Evolutionary conservation across 2,888 invertebrate species (phyloP), one percentile per base, ranked within the genome.

Genomic region (Actias luna): DNA sequence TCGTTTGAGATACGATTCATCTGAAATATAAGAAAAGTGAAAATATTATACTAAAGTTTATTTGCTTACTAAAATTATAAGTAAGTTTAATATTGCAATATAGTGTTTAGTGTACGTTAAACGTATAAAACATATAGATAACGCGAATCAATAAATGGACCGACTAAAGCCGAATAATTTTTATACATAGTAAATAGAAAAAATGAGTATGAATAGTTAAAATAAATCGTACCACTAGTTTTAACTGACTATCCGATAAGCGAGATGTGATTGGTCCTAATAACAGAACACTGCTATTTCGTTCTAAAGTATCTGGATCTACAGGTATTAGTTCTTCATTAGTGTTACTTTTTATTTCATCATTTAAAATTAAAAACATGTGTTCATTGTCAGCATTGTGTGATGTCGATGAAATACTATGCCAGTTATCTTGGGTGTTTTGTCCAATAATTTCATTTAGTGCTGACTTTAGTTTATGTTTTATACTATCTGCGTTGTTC

Each of bases 341-440:
- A 1, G 70, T 79, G 65, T 83, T 85, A 62, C 76, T 85, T 67
- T 80, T 85, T 42, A 92, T 82, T 79, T 91, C 92, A 50, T 92
- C 92, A 69, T 92, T 92, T 52, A 92, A 73, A 33, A 92, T 81
- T 61, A 92, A 73, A 76, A 92, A 92, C 79, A 92, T 84, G 60
- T 85, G 84, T 76, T 92, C 89, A 60, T 76, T 72, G 18, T 70
- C 70, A 52, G 67, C 62, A 35, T 71, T 71, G 16, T 63, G 65
- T 59, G 61, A 64, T 27, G 67, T 50, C 14, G 27, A 31, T 39
- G 18, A 36, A 18, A 39, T 29, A 3, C 42, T 60, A 64, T 61
- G 69, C 59, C 64, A 39, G 59, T 71, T 73, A 29, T 66, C 63
- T 50, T 66, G 16, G 29, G 35, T 29, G 62, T 67, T 67, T 62